A percentile compares a stretch with the other conserved stretches of the same genome.
phyloP scores from a whole-genome alignment of 2,888 invertebrate species.

The Baronia brevicornis region DNA sequence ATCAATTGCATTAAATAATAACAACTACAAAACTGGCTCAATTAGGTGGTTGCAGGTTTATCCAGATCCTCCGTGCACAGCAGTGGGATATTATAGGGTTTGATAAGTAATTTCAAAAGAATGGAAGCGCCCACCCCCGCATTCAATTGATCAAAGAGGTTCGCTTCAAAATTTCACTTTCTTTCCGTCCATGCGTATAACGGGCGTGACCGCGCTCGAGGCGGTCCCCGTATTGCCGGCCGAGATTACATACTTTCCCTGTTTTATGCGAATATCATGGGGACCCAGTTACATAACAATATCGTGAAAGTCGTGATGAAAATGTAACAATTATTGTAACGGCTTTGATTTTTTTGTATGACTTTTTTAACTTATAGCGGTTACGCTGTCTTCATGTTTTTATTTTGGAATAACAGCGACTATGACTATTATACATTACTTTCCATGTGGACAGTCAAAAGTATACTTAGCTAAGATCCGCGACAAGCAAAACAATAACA shows the following conservation, averaged over 20 bases:
- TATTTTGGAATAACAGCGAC: constrained; percentile 1
- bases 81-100: too few relatives aligned
- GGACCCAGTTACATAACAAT: constrained; percentile 48
- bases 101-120: too few relatives aligned
- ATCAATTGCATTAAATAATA: too few relatives aligned
- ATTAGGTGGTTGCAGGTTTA: too few relatives aligned
- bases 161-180: constrained; percentile 49
- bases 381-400: constrained; percentile 5
- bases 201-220: constrained; percentile 55
- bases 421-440: background rate
- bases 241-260: constrained; percentile 68
- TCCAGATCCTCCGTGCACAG: too few relatives aligned
- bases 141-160: constrained; percentile 7
- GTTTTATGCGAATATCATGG: constrained; percentile 66
- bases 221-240: constrained; percentile 42
- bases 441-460: too few relatives aligned
- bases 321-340: constrained; percentile 26
- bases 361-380: constrained; percentile 2
- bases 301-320: constrained; percentile 37
- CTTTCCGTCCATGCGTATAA: constrained; percentile 39
- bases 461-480: too few relatives aligned
- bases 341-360: constrained; percentile 16
- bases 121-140: background rate
- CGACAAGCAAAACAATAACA: too few relatives aligned
- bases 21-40: too few relatives aligned